phyloP scores from a whole-genome alignment of 2,797 vertebrate genomes.

The Oreochromis grahami region DNA sequence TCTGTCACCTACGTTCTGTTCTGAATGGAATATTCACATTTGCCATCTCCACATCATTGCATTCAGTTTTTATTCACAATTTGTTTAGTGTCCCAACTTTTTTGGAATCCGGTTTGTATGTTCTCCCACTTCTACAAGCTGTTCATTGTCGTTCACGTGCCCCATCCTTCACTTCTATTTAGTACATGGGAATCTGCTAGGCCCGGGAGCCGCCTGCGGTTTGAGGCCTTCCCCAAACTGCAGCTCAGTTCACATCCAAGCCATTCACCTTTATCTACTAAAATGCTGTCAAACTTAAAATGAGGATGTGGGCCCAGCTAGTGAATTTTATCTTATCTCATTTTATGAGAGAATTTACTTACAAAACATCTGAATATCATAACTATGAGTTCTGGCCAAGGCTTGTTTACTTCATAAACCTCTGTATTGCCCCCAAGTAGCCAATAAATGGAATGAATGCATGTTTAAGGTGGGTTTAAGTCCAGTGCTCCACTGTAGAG shows the following conservation, averaged over 20 bases:
- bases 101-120: no score
- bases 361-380: background rate
- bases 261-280: background rate
- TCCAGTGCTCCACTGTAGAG: background rate
- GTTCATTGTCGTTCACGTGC: fast-evolving
- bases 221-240: background rate
- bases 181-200: background rate
- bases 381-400: background rate
- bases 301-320: background rate
- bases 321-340: background rate
- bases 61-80: no score
- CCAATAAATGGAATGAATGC: background rate
- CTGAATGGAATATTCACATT: no score
- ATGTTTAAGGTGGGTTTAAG: background rate
- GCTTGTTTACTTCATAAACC: background rate
- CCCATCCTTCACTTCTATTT: background rate
- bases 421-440: fast-evolving
- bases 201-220: background rate
- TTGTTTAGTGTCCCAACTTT: no score
- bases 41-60: no score
- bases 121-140: background rate
- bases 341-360: background rate
- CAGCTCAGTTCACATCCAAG: background rate
- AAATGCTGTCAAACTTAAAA: background rate
- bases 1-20: no score